These are phyloP conservation scores for Caranx melampygus DNA, from an alignment of 2,113 vertebrate genomes.

Conservation along the genomic window DNA sequence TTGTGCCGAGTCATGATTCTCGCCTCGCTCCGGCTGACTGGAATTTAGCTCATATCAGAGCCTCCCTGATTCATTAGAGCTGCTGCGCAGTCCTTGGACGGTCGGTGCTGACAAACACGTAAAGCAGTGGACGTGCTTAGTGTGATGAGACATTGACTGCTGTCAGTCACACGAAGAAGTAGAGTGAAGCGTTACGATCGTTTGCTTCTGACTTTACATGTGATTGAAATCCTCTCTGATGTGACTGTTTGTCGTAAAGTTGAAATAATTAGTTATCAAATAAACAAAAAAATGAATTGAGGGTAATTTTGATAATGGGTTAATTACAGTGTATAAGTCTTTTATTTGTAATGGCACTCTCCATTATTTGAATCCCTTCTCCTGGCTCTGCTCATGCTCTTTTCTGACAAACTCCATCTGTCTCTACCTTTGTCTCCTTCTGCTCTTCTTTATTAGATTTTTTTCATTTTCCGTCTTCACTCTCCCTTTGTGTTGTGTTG, in stretches of 20 bases:
- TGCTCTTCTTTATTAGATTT: neutral
- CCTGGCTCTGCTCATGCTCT: neutral
- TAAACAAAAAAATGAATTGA: neutral
- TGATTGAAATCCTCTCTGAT: neutral
- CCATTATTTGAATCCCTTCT: neutral
- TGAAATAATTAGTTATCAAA: neutral
- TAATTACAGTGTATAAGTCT: neutral
- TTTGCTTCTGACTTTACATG: neutral
- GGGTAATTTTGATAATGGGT: neutral
- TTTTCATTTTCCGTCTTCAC: neutral
- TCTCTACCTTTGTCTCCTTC: neutral
- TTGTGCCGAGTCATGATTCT: slow-evolving; percentile 53
- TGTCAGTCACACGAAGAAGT: slow-evolving; percentile 14
- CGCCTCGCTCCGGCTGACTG: slow-evolving; percentile 16
- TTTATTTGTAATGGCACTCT: neutral
- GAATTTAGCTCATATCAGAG: slow-evolving; percentile 33
- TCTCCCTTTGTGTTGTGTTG: neutral
- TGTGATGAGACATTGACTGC: slow-evolving; percentile 30
- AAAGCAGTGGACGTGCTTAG: slow-evolving; percentile 30
- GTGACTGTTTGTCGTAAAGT: neutral
- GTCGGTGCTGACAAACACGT: slow-evolving; percentile 17
- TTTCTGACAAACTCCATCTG: neutral
- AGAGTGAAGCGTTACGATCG: neutral
- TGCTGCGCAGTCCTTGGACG: slow-evolving; percentile 9
- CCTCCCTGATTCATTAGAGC: slow-evolving; percentile 33